phyloP scores from a whole-genome alignment of 2,113 vertebrate genomes.

The Cettia cetti region DNA sequence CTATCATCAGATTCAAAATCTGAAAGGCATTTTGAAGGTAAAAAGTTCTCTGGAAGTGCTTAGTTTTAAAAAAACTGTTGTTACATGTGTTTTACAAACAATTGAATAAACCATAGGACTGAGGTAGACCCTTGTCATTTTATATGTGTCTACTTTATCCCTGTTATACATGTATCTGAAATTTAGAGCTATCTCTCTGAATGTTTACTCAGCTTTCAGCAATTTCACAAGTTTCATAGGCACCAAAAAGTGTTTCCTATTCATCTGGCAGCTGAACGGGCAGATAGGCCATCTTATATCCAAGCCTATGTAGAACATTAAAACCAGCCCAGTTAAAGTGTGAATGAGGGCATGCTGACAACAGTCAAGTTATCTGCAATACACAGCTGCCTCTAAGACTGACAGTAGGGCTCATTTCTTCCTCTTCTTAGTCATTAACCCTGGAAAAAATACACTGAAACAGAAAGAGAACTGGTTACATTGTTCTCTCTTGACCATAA shows the following conservation, averaged over 20 bases:
- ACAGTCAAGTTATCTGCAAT: not conserved
- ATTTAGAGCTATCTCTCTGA: not conserved
- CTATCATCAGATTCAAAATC: not conserved
- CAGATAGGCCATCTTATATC: not conserved
- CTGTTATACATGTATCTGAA: rapidly evolving
- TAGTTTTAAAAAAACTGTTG: not conserved
- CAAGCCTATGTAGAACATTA: not conserved
- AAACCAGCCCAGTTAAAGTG: not conserved
- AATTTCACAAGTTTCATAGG: not conserved
- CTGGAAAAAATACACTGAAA: not conserved
- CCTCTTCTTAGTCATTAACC: not conserved
- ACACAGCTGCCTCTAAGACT: not conserved
- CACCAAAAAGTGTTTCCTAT: not conserved
- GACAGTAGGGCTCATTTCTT: not conserved
- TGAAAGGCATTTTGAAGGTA: not conserved
- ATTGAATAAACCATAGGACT: not conserved
- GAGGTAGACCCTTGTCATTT: not conserved
- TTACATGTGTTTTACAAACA: not conserved
- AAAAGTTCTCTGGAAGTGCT: not conserved
- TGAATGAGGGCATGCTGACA: not conserved
- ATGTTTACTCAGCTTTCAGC: not conserved
- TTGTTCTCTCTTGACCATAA: not conserved
- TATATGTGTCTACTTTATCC: not conserved
- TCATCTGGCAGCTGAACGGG: not conserved
- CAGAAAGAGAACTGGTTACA: not conserved